Percentiles rank a stretch among this genome's conserved stretches.
phyloP scores from a whole-genome alignment of 2,797 vertebrate genomes.

The Amniataba percoides region DNA sequence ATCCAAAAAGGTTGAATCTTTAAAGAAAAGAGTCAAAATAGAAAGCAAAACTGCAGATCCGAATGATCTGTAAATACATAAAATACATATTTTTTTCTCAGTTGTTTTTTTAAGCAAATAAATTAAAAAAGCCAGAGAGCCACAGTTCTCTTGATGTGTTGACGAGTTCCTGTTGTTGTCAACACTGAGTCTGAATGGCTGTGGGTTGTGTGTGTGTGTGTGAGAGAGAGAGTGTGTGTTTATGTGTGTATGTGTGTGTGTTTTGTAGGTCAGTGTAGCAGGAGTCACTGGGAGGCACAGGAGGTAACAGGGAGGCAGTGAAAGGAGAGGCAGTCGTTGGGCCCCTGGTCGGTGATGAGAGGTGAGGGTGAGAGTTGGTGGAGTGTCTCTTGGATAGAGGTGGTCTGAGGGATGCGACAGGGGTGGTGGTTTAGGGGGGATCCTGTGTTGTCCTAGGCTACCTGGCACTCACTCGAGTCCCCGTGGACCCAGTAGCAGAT shows the following conservation, averaged over 20 bases:
- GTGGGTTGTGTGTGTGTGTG: slow-evolving; percentile 29
- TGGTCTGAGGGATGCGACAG: neutral
- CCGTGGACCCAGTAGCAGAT: slow-evolving; percentile 97
- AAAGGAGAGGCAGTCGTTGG: slow-evolving; percentile 55
- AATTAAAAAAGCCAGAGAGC: slow-evolving; percentile 79
- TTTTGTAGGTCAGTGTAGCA: slow-evolving; percentile 43
- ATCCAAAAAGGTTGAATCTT: slow-evolving; percentile 47
- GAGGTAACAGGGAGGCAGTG: slow-evolving; percentile 47
- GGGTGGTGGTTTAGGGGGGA: neutral
- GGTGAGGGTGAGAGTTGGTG: neutral
- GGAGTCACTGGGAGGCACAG: slow-evolving; percentile 53
- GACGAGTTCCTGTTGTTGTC: slow-evolving; percentile 63
- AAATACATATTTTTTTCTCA: slow-evolving; percentile 58
- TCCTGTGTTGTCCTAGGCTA: slow-evolving; percentile 80
- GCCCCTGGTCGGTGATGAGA: slow-evolving; percentile 45
- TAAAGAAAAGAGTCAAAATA: slow-evolving; percentile 45
- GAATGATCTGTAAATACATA: slow-evolving; percentile 62
- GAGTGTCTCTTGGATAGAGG: slow-evolving; percentile 11
- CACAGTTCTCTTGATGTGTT: slow-evolving; percentile 68
- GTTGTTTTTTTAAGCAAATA: slow-evolving; percentile 79
- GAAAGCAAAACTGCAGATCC: slow-evolving; percentile 54
- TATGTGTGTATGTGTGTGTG: slow-evolving; percentile 14
- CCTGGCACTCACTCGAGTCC: slow-evolving; percentile 87
- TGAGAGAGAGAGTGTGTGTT: neutral
- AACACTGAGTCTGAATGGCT: slow-evolving; percentile 68